Evolutionary conservation across 1,140 invertebrate species (phyloP), one percentile per base, ranked within the genome.

Genomic region (Drosophila arizonae): DNA sequence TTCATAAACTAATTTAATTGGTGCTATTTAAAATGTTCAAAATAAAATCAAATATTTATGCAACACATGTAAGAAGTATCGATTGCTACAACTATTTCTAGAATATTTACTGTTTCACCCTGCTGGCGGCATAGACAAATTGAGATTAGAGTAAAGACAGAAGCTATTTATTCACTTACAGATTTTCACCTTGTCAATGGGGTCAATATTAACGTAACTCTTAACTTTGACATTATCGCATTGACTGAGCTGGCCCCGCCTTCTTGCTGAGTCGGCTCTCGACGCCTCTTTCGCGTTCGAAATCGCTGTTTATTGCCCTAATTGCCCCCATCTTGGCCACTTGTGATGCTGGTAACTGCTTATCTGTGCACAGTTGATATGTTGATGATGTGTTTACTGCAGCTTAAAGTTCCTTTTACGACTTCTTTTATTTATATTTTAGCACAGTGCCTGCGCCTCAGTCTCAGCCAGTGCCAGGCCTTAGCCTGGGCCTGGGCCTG

Each of bases 321-420:
- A 87, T 87, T 88, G 82, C 82, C 79, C 65, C 56, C 66, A 62
- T 77, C 79, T 79, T 81, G 84, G 63, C 63, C 63, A 74, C 65
- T 88, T 74, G 77, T 76, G 81, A 39, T 39, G 36, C 76, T 79
- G 79, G 79, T 82, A 79, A 87, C 79, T 82, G 84, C 84, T 87
- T 87, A 88, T 87, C 82, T 88, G 79, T 82, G 84, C 79, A 73
- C 79, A 87, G 82, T 88, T 88, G 84, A 87, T 79, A 88, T 87
- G 82, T 87, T 87, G 82, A 87, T 87, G 82, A 87, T 86, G 82
- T 87, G 82, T 87, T 88, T 87, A 87, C 84, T 87, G 82, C 82
- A 87, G 79, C 84, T 88, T 88, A 88, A 87, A 87, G 82, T 87
- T 81, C 77, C 69, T 88, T 87, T 87, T 87, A 87, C 82, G 82